Base-by-base conservation (phyloP, 2,888 invertebrate genomes). In the Ormyrus pomaceus region DNA sequence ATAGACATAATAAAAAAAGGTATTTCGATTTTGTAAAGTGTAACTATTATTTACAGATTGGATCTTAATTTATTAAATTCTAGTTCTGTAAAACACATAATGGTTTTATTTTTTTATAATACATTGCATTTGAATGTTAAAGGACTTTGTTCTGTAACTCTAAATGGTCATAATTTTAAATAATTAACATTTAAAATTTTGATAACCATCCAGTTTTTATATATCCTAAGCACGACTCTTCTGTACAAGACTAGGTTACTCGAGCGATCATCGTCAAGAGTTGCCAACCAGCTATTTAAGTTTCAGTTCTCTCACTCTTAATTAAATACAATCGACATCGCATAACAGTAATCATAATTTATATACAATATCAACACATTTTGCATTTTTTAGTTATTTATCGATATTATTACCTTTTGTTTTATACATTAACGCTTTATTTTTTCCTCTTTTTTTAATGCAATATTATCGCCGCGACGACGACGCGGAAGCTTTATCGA, bases 191-290 rank as follows among this genome's bases (percentile, higher is more conserved):
- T 74, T 58, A 62, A 58, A 76, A 62, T 77, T 69, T 55, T 70
- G 46, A 65, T 58, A 73, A 56, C 58, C 55, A 80, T 80, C 82
- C 69, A 82, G 83, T 83, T 82, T 79, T 83, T 79, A 82, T 85
- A 85, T 83, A 86, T 79, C 84, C 86, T 87, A 87, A 86, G 84
- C 87, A 83, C 85, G 85, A 87, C 85, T 82, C 70, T 87, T 89
- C 88, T 89, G 89, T 89, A 89, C 89, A 90, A 87, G 90, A 90
- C 90, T 90, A 90, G 90, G 87, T 87, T 87, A 89, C 86, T 89
- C 88, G 86, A 88, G 85, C 86, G 83, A 87, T 74, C 50, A 76
- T 79, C 77, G 79, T 74, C 75, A 77, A 79, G 75, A 82, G 77
- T 82, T 78, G 82, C 80, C 82, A 80, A 72, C 72, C 80, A 75